A percentile compares a stretch with the other conserved stretches of the same genome.
phyloP scores from a whole-genome alignment of 2,113 vertebrate genomes.

The Saguinus midas region DNA sequence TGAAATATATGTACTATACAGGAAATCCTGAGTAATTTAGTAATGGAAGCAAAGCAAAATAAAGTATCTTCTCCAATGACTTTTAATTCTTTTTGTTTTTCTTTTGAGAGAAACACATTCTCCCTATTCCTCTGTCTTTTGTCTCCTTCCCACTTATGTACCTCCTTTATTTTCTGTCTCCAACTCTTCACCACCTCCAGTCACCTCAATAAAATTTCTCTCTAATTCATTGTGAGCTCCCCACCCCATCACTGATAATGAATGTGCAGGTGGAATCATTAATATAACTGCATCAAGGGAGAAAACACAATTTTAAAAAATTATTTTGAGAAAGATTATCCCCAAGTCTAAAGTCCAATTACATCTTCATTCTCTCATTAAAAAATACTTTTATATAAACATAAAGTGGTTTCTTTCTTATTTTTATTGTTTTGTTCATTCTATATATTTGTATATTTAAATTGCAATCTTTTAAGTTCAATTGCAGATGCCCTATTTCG shows the following conservation, averaged over 20 bases:
- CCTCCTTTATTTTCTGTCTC: neutral
- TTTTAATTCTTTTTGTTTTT: neutral
- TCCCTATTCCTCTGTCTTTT: neutral
- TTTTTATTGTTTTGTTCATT: neutral
- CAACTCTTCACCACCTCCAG: neutral
- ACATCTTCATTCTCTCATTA: neutral
- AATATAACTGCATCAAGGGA: neutral
- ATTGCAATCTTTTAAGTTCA: constrained; percentile 10
- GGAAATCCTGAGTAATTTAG: neutral
- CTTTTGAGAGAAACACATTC: neutral
- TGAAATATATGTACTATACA: neutral
- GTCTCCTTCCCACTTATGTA: neutral
- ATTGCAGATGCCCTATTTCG: constrained; percentile 8
- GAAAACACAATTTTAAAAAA: neutral
- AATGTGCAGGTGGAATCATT: neutral
- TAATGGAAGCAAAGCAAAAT: neutral
- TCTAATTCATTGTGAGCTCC: neutral
- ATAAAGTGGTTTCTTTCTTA: constrained; percentile 19
- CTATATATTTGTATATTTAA: constrained; percentile 20
- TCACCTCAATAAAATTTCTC: neutral
- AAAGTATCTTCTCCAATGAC: constrained; percentile 35
- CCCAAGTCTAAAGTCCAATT: neutral
- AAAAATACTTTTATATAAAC: constrained; percentile 16
- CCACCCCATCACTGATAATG: neutral
- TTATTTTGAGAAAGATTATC: neutral